Evolutionary conservation across 2,888 invertebrate species (phyloP).

Genomic region (Acrocera orbiculus): DNA sequence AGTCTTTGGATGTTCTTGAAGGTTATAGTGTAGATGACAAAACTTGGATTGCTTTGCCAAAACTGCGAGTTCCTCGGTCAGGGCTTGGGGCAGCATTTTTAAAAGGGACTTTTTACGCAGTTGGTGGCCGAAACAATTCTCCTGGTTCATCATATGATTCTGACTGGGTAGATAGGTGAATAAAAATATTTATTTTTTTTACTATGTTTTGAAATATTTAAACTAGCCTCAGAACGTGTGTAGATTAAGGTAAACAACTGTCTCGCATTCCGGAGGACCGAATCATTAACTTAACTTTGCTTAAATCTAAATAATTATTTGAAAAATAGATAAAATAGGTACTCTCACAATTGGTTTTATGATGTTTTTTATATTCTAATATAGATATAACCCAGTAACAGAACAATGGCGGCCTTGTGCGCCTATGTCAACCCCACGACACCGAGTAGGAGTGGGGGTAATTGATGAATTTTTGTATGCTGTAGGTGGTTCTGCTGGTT

Average conservation of each 20-base stretch:
- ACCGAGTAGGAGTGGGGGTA: conserved; percentile 82
- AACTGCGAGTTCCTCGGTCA: conserved; percentile 72
- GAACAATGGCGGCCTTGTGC: conserved; percentile 77
- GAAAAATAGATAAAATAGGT: background rate
- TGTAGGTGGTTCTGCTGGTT: conserved; percentile 77
- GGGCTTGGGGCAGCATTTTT: conserved; percentile 74
- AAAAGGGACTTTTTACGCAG: conserved; percentile 78
- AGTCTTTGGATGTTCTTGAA: conserved; percentile 74
- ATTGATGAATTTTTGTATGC: conserved; percentile 84
- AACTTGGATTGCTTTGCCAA: conserved; percentile 65
- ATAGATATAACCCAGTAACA: conserved; percentile 61
- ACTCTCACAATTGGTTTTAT: background rate
- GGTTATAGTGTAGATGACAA: conserved; percentile 76
- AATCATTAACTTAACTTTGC: background rate
- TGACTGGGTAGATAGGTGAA: conserved; percentile 56
- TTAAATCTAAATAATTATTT: background rate
- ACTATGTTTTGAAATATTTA: too few species aligned
- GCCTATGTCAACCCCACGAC: conserved; percentile 74
- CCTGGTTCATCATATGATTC: conserved; percentile 75
- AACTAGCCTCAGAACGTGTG: too few species aligned
- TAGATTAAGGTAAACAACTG: too few species aligned
- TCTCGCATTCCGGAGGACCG: background rate
- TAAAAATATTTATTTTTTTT: background rate
- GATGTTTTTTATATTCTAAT: background rate
- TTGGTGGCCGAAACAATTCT: conserved; percentile 82